Conservation (phyloP, 2,797 vertebrate genomes). For the Merluccius polli region DNA sequence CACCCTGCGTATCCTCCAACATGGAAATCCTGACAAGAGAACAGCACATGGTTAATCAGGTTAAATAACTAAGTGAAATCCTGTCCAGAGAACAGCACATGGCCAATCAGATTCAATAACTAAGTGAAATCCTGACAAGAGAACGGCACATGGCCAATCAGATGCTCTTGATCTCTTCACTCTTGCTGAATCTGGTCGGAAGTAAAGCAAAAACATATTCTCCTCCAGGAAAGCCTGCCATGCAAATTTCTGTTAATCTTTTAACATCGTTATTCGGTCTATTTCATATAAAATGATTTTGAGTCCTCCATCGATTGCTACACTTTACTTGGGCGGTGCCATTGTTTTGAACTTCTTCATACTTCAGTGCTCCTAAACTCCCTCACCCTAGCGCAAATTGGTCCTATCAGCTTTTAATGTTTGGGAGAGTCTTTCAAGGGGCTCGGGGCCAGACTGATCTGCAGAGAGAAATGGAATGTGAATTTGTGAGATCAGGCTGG, state of each 20-base stretch:
- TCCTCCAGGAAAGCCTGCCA: no score
- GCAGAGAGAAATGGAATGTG: background rate
- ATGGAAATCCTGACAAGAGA: slow-evolving; percentile 72
- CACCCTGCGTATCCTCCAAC: slow-evolving; percentile 72
- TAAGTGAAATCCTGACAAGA: slow-evolving; percentile 62
- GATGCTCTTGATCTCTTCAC: background rate
- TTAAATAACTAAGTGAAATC: slow-evolving; percentile 30
- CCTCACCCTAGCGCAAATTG: background rate
- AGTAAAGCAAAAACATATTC: no score
- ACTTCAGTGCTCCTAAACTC: background rate
- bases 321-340: no score
- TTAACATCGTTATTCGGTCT: background rate
- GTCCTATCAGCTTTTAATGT: background rate
- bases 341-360: no score
- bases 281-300: background rate
- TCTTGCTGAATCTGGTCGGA: background rate
- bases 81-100: slow-evolving; percentile 55
- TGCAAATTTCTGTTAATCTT: background rate
- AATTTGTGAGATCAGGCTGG: no score
- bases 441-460: no score
- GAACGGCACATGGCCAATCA: slow-evolving; percentile 10
- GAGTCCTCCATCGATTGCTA: no score
- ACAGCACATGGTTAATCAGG: slow-evolving; percentile 5
- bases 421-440: background rate
- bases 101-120: background rate